A percentile compares a stretch with the other conserved stretches of the same genome.
Evolutionary conservation across 1,140 invertebrate genomes (phyloP).

Genomic region (Xylocopa sonorina): DNA sequence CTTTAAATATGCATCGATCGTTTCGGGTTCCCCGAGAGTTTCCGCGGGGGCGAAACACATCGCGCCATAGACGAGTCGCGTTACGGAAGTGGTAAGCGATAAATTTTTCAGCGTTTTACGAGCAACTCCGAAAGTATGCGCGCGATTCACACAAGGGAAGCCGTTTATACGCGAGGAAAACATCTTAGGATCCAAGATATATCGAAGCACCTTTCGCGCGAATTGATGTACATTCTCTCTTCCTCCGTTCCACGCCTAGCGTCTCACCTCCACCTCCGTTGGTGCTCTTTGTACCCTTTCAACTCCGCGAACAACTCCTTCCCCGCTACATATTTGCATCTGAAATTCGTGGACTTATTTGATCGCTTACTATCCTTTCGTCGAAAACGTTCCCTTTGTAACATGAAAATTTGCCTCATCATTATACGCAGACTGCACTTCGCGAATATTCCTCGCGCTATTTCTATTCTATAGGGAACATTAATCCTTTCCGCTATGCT

Average conservation of each 20-base stretch:
- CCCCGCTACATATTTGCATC: slow-evolving; percentile 15
- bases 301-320: background rate
- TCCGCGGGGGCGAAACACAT: slow-evolving; percentile 31
- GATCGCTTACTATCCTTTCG: slow-evolving; percentile 61
- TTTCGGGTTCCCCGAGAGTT: slow-evolving; percentile 49
- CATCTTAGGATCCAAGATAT: slow-evolving; percentile 7
- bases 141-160: slow-evolving; percentile 56
- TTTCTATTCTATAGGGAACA: no score
- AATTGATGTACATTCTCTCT: slow-evolving; percentile 18
- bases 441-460: no score
- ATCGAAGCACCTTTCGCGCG: slow-evolving; percentile 29
- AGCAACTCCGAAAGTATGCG: slow-evolving; percentile 56
- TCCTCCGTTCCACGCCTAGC: background rate
- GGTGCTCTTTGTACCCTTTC: slow-evolving; percentile 7
- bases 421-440: background rate
- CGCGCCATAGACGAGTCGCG: slow-evolving; percentile 26
- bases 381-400: slow-evolving; percentile 56
- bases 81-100: slow-evolving; percentile 55
- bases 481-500: no score
- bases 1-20: slow-evolving; percentile 68
- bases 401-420: slow-evolving; percentile 41
- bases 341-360: slow-evolving; percentile 58
- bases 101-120: slow-evolving; percentile 71
- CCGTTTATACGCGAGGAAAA: slow-evolving; percentile 47
- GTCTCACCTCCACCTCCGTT: background rate